Evolutionary conservation across 2,888 invertebrate genomes (phyloP).

Genomic region (Orthonychiurus folsomi): DNA sequence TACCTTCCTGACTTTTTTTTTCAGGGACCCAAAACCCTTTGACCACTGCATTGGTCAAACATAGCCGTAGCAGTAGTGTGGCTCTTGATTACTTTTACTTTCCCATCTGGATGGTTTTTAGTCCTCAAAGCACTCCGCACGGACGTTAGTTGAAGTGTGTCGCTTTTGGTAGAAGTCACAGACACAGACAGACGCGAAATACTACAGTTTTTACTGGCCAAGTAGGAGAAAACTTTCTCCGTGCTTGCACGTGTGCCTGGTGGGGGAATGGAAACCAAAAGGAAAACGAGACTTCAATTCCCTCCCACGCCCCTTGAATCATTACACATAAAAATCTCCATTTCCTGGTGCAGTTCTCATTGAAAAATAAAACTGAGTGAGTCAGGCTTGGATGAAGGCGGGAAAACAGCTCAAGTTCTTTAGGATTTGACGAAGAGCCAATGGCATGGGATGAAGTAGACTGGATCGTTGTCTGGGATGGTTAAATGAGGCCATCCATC

Average conservation of each 20-base stretch:
- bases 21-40: no score
- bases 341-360: background rate
- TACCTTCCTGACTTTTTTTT: no score
- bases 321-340: background rate
- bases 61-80: background rate
- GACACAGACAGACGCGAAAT: no score
- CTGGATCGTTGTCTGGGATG: background rate
- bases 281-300: background rate
- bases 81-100: background rate
- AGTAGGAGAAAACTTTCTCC: no score
- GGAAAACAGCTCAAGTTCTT: no score
- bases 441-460: background rate
- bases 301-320: background rate
- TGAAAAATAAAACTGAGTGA: background rate
- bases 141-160: no score
- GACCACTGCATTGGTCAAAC: no score
- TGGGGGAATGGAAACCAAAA: background rate
- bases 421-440: background rate
- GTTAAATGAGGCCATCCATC: background rate
- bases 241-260: background rate
- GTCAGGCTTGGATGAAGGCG: no score
- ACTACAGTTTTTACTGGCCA: background rate
- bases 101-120: background rate
- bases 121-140: no score
- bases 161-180: no score